Evolutionary conservation across 1,140 invertebrate genomes (phyloP).

Genomic region (Solenopsis invicta): DNA sequence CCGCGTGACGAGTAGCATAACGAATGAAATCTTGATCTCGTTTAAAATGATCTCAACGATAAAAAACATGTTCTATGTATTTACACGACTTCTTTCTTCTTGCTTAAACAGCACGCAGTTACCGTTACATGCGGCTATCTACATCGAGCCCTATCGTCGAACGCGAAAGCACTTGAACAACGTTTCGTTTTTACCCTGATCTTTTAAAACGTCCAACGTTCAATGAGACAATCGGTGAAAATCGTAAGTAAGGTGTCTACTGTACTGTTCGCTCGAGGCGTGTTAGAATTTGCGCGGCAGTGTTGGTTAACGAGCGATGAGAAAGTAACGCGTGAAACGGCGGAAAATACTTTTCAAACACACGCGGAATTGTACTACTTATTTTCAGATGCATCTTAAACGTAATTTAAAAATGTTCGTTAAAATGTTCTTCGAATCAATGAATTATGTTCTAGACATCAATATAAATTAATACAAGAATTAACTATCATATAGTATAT

Average conservation of each 20-base stretch:
- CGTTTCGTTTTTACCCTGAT: conserved; percentile 33
- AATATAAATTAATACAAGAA: not conserved
- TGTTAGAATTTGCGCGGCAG: conserved; percentile 75
- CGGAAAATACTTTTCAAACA: conserved; percentile 17
- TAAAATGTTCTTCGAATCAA: not conserved
- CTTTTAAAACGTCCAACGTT: conserved; percentile 39
- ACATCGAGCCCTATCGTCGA: conserved; percentile 50
- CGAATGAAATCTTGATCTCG: conserved; percentile 64
- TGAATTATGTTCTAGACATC: not conserved
- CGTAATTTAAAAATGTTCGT: not conserved
- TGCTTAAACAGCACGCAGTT: conserved; percentile 57
- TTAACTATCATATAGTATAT: not conserved
- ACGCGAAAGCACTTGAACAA: conserved; percentile 53
- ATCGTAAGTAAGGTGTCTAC: conserved; percentile 64
- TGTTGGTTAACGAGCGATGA: conserved; percentile 71
- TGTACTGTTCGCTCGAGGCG: conserved; percentile 58
- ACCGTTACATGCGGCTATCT: conserved; percentile 49
- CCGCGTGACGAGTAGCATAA: conserved; percentile 74
- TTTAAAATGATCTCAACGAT: conserved; percentile 73
- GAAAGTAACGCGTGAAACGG: conserved; percentile 30
- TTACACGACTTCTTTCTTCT: conserved; percentile 64
- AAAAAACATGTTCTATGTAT: conserved; percentile 76
- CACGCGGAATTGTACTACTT: not conserved
- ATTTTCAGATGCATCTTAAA: not conserved
- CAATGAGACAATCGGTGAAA: conserved; percentile 72